Percentiles rank a stretch among this genome's conserved stretches.
These are phyloP conservation scores for Diploscapter pachys DNA, from an alignment of 1,140 invertebrate genomes.

Conservation along the genomic window DNA sequence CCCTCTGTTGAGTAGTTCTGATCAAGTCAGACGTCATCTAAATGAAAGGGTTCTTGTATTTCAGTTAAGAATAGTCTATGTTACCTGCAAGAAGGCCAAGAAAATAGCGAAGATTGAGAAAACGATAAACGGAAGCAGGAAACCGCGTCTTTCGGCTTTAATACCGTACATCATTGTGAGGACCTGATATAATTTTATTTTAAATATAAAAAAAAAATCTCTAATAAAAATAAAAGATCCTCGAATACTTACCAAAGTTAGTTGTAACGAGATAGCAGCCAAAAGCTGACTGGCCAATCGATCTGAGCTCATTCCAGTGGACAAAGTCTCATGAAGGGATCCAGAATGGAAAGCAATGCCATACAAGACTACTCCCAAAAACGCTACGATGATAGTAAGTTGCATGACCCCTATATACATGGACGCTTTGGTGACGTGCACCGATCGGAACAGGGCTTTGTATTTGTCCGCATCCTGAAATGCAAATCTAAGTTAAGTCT, in stretches of 20 bases:
- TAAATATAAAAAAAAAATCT: background rate
- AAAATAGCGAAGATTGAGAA: conserved; percentile 54
- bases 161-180: conserved; percentile 56
- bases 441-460: too few species aligned
- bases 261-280: conserved; percentile 47
- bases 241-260: conserved; percentile 41
- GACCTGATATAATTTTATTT: conserved; percentile 1
- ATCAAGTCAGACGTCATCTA: conserved; percentile 34
- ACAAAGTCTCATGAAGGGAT: too few species aligned
- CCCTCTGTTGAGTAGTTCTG: conserved; percentile 4
- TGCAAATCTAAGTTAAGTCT: too few species aligned
- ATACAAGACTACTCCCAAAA: too few species aligned
- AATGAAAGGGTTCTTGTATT: conserved; percentile 13
- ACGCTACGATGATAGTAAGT: too few species aligned
- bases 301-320: too few species aligned
- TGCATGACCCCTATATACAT: too few species aligned
- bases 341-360: too few species aligned
- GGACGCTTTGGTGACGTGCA: too few species aligned
- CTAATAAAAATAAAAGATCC: too few species aligned
- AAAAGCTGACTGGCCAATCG: too few species aligned
- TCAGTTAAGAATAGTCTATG: conserved; percentile 5
- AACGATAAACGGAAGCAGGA: conserved; percentile 54
- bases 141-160: conserved; percentile 42
- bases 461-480: too few species aligned
- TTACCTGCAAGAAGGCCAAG: conserved; percentile 48